Evolutionary conservation across 2,888 invertebrate genomes (phyloP).

Genomic region (Pediacus dermestoides): DNA sequence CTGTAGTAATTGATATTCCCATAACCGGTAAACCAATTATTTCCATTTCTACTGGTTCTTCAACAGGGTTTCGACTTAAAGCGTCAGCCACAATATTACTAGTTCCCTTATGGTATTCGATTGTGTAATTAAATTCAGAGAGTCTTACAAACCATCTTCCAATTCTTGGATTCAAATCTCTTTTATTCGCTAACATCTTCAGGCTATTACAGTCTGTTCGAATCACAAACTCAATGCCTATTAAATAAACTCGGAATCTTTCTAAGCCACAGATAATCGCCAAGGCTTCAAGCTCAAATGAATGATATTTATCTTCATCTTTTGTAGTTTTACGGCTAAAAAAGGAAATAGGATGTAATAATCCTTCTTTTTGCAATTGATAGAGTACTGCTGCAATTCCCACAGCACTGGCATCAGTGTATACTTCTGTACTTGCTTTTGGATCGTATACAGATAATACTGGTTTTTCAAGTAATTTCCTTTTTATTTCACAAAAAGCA

Average conservation of each 20-base stretch:
- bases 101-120: conserved; percentile 10
- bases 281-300: conserved; percentile 37
- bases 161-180: conserved; percentile 17
- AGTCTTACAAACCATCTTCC: conserved; percentile 17
- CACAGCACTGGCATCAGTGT: too few relatives aligned
- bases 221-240: conserved; percentile 28
- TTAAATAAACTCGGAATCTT: conserved; percentile 30
- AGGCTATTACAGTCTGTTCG: conserved; percentile 31
- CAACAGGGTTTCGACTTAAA: conserved; percentile 17
- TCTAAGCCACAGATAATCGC: conserved; percentile 33
- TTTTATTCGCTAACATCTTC: conserved; percentile 14
- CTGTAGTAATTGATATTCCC: too few relatives aligned
- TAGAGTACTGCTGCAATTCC: too few relatives aligned
- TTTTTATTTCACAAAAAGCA: too few relatives aligned
- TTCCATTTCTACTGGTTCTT: too few relatives aligned
- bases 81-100: conserved; percentile 20
- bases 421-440: too few relatives aligned
- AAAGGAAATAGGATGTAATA: too few relatives aligned
- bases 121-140: conserved; percentile 14
- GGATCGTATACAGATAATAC: too few relatives aligned
- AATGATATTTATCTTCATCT: conserved; percentile 31
- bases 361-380: too few relatives aligned
- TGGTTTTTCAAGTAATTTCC: too few relatives aligned
- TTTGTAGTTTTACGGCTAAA: conserved; percentile 28
- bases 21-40: too few relatives aligned